Evolutionary conservation across 2,113 vertebrate genomes (phyloP), one percentile per base, ranked within the genome.

Genomic region (Hystrix cristata): DNA sequence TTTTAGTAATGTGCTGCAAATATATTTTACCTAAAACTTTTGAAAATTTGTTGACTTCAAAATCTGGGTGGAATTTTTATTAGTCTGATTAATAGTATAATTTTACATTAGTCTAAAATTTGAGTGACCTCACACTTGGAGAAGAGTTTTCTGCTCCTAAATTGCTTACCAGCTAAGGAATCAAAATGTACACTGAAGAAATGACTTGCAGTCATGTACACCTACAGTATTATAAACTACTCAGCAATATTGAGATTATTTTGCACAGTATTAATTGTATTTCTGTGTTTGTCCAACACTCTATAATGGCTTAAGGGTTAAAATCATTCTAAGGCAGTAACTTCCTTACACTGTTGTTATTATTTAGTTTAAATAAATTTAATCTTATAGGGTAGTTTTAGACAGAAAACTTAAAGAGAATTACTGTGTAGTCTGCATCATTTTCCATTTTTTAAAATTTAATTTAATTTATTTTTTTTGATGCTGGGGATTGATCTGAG

Each of bases 91-190:
- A 93, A 29, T 92, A 69, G 27, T 55, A 78, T 31, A 89, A 4
- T 62, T 94, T 91, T 94, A 65, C 46, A 65, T 94, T 90, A 91
- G 65, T 94, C 9, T 51, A 64, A 92, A 89, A 89, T 82, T 92
- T 65, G 46, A 90, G 80, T 51, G 59, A 13, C 38, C 34, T 79
- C n/a, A 21, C 88, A 27, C 83, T 78, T 91, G 48, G 27, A 94
- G 48, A 71, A 94, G 55, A 31, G 11, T 81, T 85, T 88, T 89
- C n/a, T 92, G 25, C 25, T 81, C 15, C 48, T 87, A 19, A 91
- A 80, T 65, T 93, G 10, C 69, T 88, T 95, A 60, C 69, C 60
- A 81, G n/a, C 51, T 80, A 80, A 94, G 46, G 29, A 93, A 80
- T 90, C 57, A 80, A 85, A 95, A 93, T 87, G 29, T 62, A 46